Evolutionary conservation across 2,113 vertebrate species (phyloP), one percentile per base, ranked within the genome.

Genomic region (Centropristis striata): DNA sequence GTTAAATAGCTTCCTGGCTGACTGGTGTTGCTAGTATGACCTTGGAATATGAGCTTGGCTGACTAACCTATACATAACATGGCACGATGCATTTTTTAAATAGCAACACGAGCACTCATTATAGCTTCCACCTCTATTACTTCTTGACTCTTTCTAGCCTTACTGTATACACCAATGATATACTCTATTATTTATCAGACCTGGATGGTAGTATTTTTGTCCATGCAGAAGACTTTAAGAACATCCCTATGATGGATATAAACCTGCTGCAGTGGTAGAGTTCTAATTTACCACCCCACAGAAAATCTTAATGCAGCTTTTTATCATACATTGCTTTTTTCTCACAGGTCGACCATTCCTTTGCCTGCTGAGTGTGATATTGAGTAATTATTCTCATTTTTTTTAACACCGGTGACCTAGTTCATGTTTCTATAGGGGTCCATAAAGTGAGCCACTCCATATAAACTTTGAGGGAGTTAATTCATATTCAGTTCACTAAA

Each of bases 1-100:
- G 23, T 11, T 27, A 16, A 64, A 37, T 7, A 28, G 23, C 71
- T 47, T 73, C 58, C 23, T 59, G 51, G 2, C 46, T n/a, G 37
- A 59, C 10, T 8, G 0, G 0, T 20, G 21, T 18, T 27, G 20
- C 41, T 41, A 2, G n/a, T 25, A 1, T 71, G 69, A 71, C 69
- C 67, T 77, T 71, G 64, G 49, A 87, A 77, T 5, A 61, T 55
- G 51, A 84, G 51, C 60, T 28, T 5, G 60, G 50, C 50, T 36
- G 63, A 66, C 21, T 20, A 23, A 74, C 28, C 41, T 44, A 44
- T 20, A 16, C 3, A 15, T 20, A 57, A 57, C 54, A 1, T 58
- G 12, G 14, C 49, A 21, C n/a, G 55, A 36, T 53, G 18, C 28
- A 36, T 55, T 47, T 78, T 77, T 78, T 25, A 83, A 68, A 78